Base-by-base conservation (phyloP, 2,888 invertebrate species). In the Athalia circularis region DNA sequence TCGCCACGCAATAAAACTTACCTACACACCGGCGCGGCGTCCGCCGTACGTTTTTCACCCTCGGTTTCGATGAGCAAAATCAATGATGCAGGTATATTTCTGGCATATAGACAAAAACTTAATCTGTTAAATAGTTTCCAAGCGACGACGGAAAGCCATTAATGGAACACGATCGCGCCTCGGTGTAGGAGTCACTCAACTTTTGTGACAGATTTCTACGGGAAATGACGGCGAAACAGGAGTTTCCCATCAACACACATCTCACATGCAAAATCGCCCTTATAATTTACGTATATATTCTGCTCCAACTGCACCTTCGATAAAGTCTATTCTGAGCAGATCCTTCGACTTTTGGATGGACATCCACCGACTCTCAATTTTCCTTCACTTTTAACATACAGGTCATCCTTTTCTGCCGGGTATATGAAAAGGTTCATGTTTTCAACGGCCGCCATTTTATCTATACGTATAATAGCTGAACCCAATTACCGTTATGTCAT, bases 201-300 rank as follows among this genome's bases (percentile, higher is more conserved):
- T 85, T 80, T 84, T 83, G 82, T 85, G 88, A 87, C 87, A 86
- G 85, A 85, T 81, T 83, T 68, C 85, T 84, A 79, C 45, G 57
- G 67, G 77, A 77, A 77, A 77, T 68, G 59, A 65, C 61, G 61
- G 29, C 84, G 83, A 85, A 87, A 89, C 88, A 88, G 86, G 88
- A 84, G 87, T 88, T 88, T 87, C 84, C 87, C 89, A 88, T 89
- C 88, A 88, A 83, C 81, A 79, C 5, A 78, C 9, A 78, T 75
- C 68, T 50, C 75, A 50, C 72, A 61, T 52, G 72, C 48, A 57
- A 77, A 76, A 61, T 77, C 29, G 2, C 29, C 29, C 29, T 29
- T 29, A 29, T 29, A 29, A 29, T 29, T 29, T 29, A 29, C 29
- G 29, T 29, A 29, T 29, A 29, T 29, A 29, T 29, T 29, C 29